Base-by-base conservation (phyloP, 2,113 vertebrate species). In the Columba livia region DNA sequence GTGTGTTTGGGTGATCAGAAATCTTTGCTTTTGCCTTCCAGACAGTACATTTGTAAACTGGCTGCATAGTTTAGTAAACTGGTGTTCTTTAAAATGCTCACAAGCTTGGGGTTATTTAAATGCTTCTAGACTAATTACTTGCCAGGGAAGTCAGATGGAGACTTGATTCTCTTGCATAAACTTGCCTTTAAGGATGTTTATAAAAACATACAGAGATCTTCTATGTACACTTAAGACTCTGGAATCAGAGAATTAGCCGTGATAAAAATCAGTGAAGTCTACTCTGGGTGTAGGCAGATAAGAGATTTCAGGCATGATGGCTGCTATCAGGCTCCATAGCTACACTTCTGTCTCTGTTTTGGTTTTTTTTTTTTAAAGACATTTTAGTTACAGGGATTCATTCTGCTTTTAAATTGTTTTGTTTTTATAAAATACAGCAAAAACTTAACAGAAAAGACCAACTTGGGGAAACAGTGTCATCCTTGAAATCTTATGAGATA, bases 81-180 rank as follows among this genome's bases (percentile, higher is more conserved):
- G 29, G 20, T 73, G 5, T 64, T 83, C 85, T 91, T 71, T 5
- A 44, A 83, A 74, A 71, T 69, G 25, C n/a, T 40, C 61, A 40
- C 36, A 54, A 36, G 40, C 19, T 80, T 80, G 40, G 28, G 10
- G 5, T 81, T 75, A 34, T 75, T 69, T 92, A 74, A 75, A 61
- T 81, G 25, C 44, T 84, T 81, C 48, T 92, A 56, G 32, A 47
- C n/a, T 60, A 56, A 66, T 50, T 85, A 19, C 29, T 73, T 93
- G 28, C 28, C 31, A 31, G 36, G 40, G 44, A 26, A n/a, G 48
- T 90, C 61, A 57, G 53, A 62, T 17, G 50, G 77, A 92, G 72
- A 77, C 79, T 90, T 71, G 56, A 79, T 90, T 91, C 38, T 88
- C 53, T 90, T 94, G 72, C 64, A 75, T 95, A 92, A 95, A 86